Evolutionary conservation across 2,888 invertebrate genomes (phyloP).

Genomic region (Noctua janthina): DNA sequence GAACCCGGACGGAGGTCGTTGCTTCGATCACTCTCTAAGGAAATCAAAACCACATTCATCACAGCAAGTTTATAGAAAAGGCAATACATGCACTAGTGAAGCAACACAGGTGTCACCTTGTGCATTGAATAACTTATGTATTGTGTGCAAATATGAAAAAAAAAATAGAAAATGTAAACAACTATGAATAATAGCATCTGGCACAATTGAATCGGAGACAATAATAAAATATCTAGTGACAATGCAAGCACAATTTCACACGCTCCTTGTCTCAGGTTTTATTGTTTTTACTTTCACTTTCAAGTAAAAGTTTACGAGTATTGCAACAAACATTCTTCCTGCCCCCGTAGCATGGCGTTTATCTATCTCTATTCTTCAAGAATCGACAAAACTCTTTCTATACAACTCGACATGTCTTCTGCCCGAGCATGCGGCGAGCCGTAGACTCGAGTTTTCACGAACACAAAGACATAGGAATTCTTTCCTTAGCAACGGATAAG

Average conservation of each 20-base stretch:
- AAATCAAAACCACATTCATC: conserved; percentile 23
- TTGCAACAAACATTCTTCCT: background rate
- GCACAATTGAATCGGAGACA: conserved; percentile 8
- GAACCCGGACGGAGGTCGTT: background rate
- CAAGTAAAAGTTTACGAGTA: conserved; percentile 25
- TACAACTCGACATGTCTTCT: no score
- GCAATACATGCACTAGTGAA: background rate
- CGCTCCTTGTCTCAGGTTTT: background rate
- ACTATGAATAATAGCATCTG: background rate
- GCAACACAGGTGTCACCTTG: background rate
- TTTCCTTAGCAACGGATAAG: no score
- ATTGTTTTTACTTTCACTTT: conserved; percentile 33
- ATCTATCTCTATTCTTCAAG: no score
- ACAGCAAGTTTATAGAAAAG: background rate
- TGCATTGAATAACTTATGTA: background rate
- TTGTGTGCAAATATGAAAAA: background rate
- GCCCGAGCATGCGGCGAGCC: no score
- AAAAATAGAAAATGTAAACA: background rate
- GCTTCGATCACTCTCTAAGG: conserved; percentile 1
- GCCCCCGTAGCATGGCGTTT: no score
- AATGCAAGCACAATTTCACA: conserved; percentile 35
- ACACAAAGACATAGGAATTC: no score
- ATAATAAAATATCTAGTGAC: conserved; percentile 13
- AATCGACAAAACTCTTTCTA: no score
- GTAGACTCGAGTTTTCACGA: no score